Evolutionary conservation across 2,797 vertebrate species (phyloP).

Genomic region (Hylomyscus alleni): DNA sequence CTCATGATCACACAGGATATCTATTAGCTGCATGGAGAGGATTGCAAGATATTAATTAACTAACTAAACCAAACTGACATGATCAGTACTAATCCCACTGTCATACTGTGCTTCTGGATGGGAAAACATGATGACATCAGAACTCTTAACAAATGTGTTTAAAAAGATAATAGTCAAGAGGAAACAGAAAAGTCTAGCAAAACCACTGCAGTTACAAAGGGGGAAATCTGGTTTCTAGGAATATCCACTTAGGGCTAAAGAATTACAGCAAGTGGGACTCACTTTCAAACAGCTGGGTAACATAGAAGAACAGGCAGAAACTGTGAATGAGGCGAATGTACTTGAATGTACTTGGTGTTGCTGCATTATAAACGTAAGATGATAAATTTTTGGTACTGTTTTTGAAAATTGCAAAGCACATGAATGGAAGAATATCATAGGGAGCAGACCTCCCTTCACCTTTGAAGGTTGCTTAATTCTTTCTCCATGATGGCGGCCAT

Average conservation of each 20-base stretch:
- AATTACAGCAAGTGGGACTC: neutral
- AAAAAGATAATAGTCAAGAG: neutral
- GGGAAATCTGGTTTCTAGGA: constrained; percentile 13
- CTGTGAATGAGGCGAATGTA: neutral
- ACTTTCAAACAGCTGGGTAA: constrained; percentile 16
- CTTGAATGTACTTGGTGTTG: neutral
- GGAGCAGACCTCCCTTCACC: neutral
- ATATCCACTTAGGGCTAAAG: neutral
- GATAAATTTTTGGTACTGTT: neutral
- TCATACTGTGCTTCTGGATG: neutral
- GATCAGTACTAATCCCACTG: neutral
- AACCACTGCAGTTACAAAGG: neutral
- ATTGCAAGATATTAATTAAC: neutral
- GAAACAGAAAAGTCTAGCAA: constrained; percentile 1
- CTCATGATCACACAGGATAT: neutral
- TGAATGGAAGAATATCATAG: neutral
- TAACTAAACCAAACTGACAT: neutral
- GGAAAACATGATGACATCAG: neutral
- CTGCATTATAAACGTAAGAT: neutral
- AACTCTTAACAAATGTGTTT: constrained; percentile 22
- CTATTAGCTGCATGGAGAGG: constrained; percentile 21
- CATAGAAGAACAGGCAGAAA: rapidly evolving
- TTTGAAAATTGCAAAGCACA: neutral
- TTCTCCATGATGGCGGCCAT: neutral
- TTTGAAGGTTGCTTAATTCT: constrained; percentile 15